Base-by-base conservation (phyloP, 2,888 invertebrate genomes). In the Hermodice carunculata region DNA sequence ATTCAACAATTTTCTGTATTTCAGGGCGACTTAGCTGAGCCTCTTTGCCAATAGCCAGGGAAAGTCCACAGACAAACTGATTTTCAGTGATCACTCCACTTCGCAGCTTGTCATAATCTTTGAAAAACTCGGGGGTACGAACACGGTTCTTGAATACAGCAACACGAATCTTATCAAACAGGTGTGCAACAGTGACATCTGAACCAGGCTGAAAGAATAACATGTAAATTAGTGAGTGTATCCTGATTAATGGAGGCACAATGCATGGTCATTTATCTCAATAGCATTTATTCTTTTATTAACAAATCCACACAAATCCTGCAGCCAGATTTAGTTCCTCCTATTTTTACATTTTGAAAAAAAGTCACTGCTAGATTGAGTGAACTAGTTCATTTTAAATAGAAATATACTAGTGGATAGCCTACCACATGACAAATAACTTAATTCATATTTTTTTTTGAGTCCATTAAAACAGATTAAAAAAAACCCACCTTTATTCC, bases 61-160 rank as follows among this genome's bases (percentile, higher is more conserved):
- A 77, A 24, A 86, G 74, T 8, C 83, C 85, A 74, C 84, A 82
- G 17, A 81, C 70, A 76, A 86, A 86, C 79, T 86, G 86, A 64
- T 82, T 81, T 69, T 84, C 85, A 31, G 85, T 85, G 57, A 86
- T 81, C n/a, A 82, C 71, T 0, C 83, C 84, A 69, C 80, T 80
- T 5, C 84, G 69, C 28, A 85, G 76, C 65, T 81, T 80, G 75
- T 85, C 85, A 61, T 84, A 82, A 66, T 85, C 86, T 67, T 79
- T 81, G 74, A 86, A 86, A 67, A 85, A 86, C 66, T 86, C 86
- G 28, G 76, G 76, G 17, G 82, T 82, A 34, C 86, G 74, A 43
- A 86, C 80, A 3, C 85, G 82, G 64, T 82, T 76, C 71, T 85
- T 85, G 73, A 76, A 84, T 8, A 81, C 80, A 24, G 82, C 80